These are phyloP conservation scores for Neoascia interrupta DNA, from an alignment of 2,888 invertebrate species.

Conservation along the genomic window DNA sequence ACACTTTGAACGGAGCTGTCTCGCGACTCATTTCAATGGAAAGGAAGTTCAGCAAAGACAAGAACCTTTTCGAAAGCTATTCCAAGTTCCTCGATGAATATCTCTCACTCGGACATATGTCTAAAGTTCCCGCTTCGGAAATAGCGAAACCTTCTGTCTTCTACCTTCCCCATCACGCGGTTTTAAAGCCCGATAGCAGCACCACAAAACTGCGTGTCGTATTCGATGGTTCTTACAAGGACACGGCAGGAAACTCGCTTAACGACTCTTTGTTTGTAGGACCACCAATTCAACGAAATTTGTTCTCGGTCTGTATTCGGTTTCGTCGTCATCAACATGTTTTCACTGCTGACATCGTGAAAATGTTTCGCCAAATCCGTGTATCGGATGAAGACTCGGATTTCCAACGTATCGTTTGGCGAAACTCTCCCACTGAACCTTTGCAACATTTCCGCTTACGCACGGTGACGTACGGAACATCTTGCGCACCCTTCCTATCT, in stretches of 20 bases:
- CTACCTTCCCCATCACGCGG: not conserved
- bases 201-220: slow-evolving; percentile 34
- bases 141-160: not conserved
- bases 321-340: slow-evolving; percentile 46
- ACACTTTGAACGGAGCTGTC: not conserved
- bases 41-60: not conserved
- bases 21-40: not conserved
- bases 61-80: not conserved
- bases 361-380: slow-evolving; percentile 65
- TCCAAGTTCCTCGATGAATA: not conserved
- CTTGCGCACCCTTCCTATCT: slow-evolving; percentile 54
- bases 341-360: slow-evolving; percentile 61
- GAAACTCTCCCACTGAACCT: slow-evolving; percentile 6
- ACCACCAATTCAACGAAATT: slow-evolving; percentile 53
- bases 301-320: slow-evolving; percentile 27
- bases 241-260: slow-evolving; percentile 32
- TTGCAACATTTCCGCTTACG: slow-evolving; percentile 46
- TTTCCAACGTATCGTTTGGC: slow-evolving; percentile 66
- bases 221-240: slow-evolving; percentile 54
- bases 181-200: not conserved
- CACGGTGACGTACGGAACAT: slow-evolving; percentile 65
- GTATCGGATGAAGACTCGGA: slow-evolving; percentile 32
- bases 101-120: not conserved
- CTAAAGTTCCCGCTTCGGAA: not conserved
- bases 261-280: slow-evolving; percentile 55